Percentiles rank a stretch among this genome's conserved stretches.
Evolutionary conservation across 2,888 invertebrate species (phyloP).

Genomic region (Gisinianus flammeolus): DNA sequence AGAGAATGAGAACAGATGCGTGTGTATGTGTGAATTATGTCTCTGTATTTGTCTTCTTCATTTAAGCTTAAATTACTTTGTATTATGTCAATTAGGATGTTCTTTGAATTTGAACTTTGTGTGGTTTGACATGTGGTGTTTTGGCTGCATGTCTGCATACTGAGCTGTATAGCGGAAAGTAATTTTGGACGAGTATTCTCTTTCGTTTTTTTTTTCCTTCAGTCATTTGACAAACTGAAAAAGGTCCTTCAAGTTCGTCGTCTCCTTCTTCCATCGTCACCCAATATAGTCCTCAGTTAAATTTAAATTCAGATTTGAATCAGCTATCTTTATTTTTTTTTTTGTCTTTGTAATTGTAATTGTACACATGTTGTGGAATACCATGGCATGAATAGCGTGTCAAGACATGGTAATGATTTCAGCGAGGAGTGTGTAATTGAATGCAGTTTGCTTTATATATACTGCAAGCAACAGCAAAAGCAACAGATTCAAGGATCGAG

Average conservation of each 20-base stretch:
- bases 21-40: too few relatives aligned
- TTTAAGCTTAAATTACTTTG: background rate
- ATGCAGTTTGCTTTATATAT: too few relatives aligned
- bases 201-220: background rate
- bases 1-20: too few relatives aligned
- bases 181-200: too few relatives aligned
- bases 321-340: background rate
- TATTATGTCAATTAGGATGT: too few relatives aligned
- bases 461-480: background rate
- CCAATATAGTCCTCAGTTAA: background rate
- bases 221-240: background rate
- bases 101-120: background rate
- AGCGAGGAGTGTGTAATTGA: too few relatives aligned
- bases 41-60: background rate
- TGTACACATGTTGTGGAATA: background rate
- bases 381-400: background rate
- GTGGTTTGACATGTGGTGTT: background rate
- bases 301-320: constrained; percentile 8
- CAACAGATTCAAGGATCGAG: background rate
- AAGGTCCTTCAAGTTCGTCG: background rate
- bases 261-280: background rate
- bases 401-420: background rate
- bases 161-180: background rate
- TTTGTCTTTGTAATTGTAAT: background rate
- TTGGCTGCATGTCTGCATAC: background rate